Conservation (phyloP, 92 coral and sea anemone species). For the Palythoa caribaeorum region DNA sequence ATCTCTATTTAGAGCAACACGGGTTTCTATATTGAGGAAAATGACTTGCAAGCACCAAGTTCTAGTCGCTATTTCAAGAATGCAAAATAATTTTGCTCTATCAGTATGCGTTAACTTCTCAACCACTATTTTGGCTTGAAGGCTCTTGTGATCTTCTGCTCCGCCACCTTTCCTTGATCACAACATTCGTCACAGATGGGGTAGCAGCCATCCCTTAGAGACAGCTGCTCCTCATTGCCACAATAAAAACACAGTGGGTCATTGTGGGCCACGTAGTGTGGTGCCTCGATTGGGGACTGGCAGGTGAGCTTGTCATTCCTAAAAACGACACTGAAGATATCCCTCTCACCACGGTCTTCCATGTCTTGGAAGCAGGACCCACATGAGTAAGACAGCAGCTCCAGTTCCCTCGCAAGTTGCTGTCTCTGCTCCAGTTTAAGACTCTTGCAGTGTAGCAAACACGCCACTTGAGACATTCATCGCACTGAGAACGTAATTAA, state of each 20-base stretch:
- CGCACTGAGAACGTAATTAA: constrained; percentile 40
- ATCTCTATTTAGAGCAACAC: constrained; percentile 32
- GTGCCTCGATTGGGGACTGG: constrained; percentile 37
- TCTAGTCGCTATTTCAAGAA: constrained; percentile 1
- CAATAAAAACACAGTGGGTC: constrained; percentile 30
- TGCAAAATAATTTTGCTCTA: neutral
- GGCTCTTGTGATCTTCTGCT: constrained; percentile 26
- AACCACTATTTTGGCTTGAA: constrained; percentile 16
- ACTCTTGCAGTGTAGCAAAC: constrained; percentile 33
- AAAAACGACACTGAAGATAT: constrained; percentile 22
- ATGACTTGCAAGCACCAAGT: constrained; percentile 30
- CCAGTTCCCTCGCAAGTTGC: constrained; percentile 26
- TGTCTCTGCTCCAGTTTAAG: constrained; percentile 15
- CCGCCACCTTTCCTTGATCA: constrained; percentile 32
- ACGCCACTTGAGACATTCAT: constrained; percentile 58
- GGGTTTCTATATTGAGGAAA: constrained; percentile 32
- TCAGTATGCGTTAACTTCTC: neutral
- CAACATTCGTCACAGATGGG: constrained; percentile 26
- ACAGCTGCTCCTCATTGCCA: constrained; percentile 36
- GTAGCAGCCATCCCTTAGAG: constrained; percentile 39
- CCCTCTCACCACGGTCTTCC: constrained; percentile 41
- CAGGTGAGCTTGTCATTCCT: constrained; percentile 35
- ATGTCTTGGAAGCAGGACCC: constrained; percentile 56
- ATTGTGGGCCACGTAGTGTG: constrained; percentile 23
- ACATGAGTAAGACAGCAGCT: constrained; percentile 47